Conservation (phyloP, 2,113 vertebrate genomes). For the Mustelus asterias region DNA sequence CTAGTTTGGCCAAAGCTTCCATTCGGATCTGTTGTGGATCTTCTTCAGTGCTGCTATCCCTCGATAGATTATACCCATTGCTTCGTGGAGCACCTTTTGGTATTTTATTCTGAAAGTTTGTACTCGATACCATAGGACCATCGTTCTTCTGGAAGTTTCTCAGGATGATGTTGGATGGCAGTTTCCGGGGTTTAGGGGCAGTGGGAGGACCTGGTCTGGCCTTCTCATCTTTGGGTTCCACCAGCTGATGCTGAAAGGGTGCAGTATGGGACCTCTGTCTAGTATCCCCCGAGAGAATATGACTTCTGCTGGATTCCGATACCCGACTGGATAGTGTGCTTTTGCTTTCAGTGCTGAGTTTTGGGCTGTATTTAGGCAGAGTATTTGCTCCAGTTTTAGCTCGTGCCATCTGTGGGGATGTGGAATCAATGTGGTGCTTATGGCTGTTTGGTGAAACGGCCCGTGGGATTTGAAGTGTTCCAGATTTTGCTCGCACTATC, state of each 20-base stretch:
- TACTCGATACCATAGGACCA: constrained; percentile 24
- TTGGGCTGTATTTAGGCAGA: not conserved
- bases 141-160: constrained; percentile 56
- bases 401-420: too few species aligned
- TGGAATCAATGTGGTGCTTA: not conserved
- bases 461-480: not conserved
- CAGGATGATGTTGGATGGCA: constrained; percentile 61
- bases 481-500: not conserved
- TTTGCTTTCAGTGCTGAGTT: not conserved
- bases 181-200: constrained; percentile 67
- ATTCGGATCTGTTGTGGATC: constrained; percentile 56
- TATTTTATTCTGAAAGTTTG: constrained; percentile 13
- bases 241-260: not conserved
- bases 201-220: constrained; percentile 58
- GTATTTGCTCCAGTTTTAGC: not conserved
- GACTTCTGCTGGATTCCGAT: not conserved
- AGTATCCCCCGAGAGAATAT: not conserved
- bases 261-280: not conserved
- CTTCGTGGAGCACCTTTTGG: fast-evolving
- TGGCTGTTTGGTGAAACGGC: not conserved
- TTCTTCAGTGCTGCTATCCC: constrained; percentile 45
- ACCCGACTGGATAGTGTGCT: not conserved
- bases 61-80: fast-evolving
- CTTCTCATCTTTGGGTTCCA: not conserved
- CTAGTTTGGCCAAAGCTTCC: constrained; percentile 79